Percentiles rank a stretch among this genome's conserved stretches.
These are phyloP conservation scores for Ophion ventricosus DNA, from an alignment of 2,888 invertebrate genomes.

Conservation along the genomic window DNA sequence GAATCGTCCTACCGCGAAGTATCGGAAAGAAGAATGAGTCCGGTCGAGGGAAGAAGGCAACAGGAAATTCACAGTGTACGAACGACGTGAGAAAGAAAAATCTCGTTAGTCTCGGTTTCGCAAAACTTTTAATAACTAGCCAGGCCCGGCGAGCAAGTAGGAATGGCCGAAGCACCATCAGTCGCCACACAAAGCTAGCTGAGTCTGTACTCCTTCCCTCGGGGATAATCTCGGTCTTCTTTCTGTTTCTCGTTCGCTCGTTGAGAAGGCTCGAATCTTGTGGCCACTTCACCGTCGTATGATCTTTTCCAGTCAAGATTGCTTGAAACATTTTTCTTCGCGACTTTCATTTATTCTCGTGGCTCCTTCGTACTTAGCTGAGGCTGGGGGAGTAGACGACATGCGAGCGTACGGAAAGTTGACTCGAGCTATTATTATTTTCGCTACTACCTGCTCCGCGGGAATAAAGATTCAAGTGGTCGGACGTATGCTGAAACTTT, in stretches of 20 bases:
- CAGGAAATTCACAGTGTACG: conserved; percentile 36
- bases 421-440: conserved; percentile 29
- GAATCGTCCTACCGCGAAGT: conserved; percentile 38
- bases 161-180: conserved; percentile 23
- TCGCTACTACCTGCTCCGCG: conserved; percentile 19
- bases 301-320: conserved; percentile 60
- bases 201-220: conserved; percentile 45
- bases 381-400: conserved; percentile 1
- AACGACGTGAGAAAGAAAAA: conserved; percentile 32
- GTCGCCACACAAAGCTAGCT: conserved; percentile 37
- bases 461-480: conserved; percentile 39
- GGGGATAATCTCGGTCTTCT: conserved; percentile 30
- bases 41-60: conserved; percentile 48
- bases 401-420: conserved; percentile 19
- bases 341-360: not conserved
- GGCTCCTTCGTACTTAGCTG: not conserved
- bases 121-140: conserved; percentile 59
- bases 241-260: conserved; percentile 47
- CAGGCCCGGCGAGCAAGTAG: conserved; percentile 33
- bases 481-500: conserved; percentile 5
- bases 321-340: conserved; percentile 34
- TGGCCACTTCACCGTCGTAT: conserved; percentile 56
- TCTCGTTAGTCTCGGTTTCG: conserved; percentile 41
- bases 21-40: conserved; percentile 23
- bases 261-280: conserved; percentile 27